A percentile compares a stretch with the other conserved stretches of the same genome.
These are phyloP conservation scores for Amphipoea lucens DNA, from an alignment of 2,888 invertebrate genomes.

Conservation along the genomic window DNA sequence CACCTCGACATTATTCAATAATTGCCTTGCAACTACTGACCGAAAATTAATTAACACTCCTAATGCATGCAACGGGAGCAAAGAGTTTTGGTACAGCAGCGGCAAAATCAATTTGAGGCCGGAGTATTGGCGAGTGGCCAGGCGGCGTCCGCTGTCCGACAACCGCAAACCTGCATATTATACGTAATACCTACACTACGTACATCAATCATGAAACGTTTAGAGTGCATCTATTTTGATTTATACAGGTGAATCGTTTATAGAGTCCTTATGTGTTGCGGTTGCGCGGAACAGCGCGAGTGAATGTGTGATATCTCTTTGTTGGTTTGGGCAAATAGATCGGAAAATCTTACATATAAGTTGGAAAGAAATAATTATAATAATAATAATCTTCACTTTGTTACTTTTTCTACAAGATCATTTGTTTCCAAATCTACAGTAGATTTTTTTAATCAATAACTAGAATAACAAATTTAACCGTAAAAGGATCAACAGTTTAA, in stretches of 20 bases:
- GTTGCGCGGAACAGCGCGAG: conserved; percentile 47
- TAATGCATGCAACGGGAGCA: conserved; percentile 80
- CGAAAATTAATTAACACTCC: conserved; percentile 81
- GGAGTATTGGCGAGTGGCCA: conserved; percentile 83
- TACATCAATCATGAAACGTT: conserved; percentile 72
- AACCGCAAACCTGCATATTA: conserved; percentile 79
- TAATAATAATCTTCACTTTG: neutral
- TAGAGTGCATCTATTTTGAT: conserved; percentile 71
- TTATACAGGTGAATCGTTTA: conserved; percentile 68
- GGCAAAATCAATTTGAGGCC: conserved; percentile 88
- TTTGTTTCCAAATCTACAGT: neutral
- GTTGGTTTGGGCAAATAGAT: conserved; percentile 29
- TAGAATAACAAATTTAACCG: neutral
- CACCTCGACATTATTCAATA: conserved; percentile 42
- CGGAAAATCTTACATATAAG: neutral
- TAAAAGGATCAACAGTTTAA: neutral
- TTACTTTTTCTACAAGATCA: neutral
- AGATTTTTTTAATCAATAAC: too few relatives aligned
- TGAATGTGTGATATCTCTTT: conserved; percentile 40
- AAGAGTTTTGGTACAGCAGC: conserved; percentile 82
- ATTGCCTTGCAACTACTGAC: conserved; percentile 54
- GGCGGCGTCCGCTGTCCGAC: conserved; percentile 74
- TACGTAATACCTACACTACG: conserved; percentile 69
- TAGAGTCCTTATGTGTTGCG: conserved; percentile 65
- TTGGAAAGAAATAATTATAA: neutral